Evolutionary conservation across 1,140 invertebrate species (phyloP).

Genomic region (Melipona quadrifasciata): DNA sequence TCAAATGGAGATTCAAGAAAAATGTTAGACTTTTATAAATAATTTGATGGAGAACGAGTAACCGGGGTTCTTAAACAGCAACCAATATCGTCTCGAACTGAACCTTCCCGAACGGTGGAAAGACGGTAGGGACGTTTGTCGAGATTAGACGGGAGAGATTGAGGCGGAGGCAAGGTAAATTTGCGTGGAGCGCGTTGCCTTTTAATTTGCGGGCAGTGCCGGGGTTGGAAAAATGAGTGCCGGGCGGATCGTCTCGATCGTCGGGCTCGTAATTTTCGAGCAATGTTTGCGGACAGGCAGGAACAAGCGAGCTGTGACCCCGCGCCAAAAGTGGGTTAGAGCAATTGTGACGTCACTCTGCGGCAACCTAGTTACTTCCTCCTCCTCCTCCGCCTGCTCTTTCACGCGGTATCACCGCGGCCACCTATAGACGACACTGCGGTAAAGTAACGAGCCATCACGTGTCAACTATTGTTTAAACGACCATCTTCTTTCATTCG

Average conservation of each 20-base stretch:
- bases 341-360: constrained; percentile 70
- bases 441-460: constrained; percentile 57
- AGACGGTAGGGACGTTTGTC: background rate
- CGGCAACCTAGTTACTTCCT: constrained; percentile 68
- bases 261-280: constrained; percentile 52
- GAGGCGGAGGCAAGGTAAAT: background rate
- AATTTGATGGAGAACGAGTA: too few relatives aligned
- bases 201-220: background rate
- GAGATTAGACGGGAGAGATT: background rate
- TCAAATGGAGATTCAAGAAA: too few relatives aligned
- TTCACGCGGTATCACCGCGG: constrained; percentile 37
- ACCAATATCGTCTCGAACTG: background rate
- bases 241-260: background rate
- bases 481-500: background rate
- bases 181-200: constrained; percentile 1
- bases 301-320: constrained; percentile 22
- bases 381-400: constrained; percentile 45
- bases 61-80: too few relatives aligned
- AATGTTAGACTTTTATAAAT: too few relatives aligned
- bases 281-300: constrained; percentile 57
- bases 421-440: constrained; percentile 64
- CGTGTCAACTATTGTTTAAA: constrained; percentile 50
- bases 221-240: background rate
- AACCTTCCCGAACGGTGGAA: background rate
- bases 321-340: constrained; percentile 58